phyloP scores from a whole-genome alignment of 53 echinoderm and acorn worm species.

The Actinopyga echinites region DNA sequence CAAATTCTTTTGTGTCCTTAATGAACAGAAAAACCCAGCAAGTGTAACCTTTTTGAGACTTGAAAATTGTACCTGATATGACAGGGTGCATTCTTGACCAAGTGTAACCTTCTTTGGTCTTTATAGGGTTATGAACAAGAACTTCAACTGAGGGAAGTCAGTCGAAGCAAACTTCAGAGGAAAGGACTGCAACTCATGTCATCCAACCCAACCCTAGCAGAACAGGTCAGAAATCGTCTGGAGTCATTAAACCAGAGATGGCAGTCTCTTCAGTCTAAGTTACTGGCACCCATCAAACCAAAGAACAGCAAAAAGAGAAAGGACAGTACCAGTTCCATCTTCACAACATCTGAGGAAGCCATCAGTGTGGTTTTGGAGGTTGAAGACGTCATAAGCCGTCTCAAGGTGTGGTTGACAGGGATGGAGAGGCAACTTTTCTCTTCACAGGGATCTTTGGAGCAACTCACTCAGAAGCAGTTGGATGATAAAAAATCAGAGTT shows the following conservation, averaged over 20 bases:
- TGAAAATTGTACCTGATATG: too few relatives aligned
- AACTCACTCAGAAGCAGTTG: slow-evolving; percentile 61
- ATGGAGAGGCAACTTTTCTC: slow-evolving; percentile 87
- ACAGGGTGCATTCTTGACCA: too few relatives aligned
- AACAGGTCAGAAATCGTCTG: slow-evolving; percentile 65
- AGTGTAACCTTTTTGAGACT: too few relatives aligned
- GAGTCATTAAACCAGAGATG: slow-evolving; percentile 85
- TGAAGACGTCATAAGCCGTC: slow-evolving; percentile 81
- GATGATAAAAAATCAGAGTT: slow-evolving; percentile 67
- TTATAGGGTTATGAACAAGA: slow-evolving; percentile 90
- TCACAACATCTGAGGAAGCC: slow-evolving; percentile 76
- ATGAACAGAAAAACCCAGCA: too few relatives aligned
- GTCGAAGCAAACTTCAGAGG: slow-evolving; percentile 78
- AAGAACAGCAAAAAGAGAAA: not conserved
- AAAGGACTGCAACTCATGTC: slow-evolving; percentile 76
- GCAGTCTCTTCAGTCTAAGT: slow-evolving; percentile 70
- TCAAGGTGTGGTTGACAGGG: slow-evolving; percentile 86
- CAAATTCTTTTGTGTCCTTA: too few relatives aligned
- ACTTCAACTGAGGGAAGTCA: slow-evolving; percentile 86
- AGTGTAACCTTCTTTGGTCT: not conserved
- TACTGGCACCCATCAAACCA: slow-evolving; percentile 64
- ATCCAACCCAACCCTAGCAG: slow-evolving; percentile 58
- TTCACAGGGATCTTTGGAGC: slow-evolving; percentile 58
- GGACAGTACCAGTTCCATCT: slow-evolving; percentile 36
- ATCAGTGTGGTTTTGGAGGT: slow-evolving; percentile 82